Conservation (phyloP, 30 jellyfish, hydroid and myxozoan species). For the Euphysa ruthae region DNA sequence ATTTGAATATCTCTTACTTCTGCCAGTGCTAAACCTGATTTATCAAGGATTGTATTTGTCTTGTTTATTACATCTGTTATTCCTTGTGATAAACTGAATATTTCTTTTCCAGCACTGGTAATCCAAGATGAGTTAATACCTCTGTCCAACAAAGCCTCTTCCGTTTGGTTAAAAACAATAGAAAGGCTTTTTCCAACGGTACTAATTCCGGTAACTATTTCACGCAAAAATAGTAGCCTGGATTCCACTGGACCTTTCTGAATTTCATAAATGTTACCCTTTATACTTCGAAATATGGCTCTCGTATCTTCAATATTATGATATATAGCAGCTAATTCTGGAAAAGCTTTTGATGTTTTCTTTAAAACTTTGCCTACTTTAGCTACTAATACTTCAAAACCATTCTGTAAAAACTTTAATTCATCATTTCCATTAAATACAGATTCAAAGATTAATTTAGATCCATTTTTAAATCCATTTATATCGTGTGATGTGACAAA, state of each 20-base stretch:
- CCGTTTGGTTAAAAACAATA: slow-evolving; percentile 39
- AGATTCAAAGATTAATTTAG: slow-evolving; percentile 57
- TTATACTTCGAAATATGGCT: slow-evolving; percentile 5
- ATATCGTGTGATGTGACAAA: slow-evolving; percentile 43
- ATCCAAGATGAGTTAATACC: slow-evolving; percentile 57
- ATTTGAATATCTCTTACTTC: slow-evolving; percentile 28
- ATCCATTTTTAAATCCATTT: slow-evolving; percentile 42
- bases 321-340: slow-evolving; percentile 43
- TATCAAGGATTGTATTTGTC: slow-evolving; percentile 51
- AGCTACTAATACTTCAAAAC: slow-evolving; percentile 47
- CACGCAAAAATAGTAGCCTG: slow-evolving; percentile 41
- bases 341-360: slow-evolving; percentile 36
- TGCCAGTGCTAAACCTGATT: slow-evolving; percentile 45
- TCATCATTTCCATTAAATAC: slow-evolving; percentile 59
- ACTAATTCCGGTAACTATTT: slow-evolving; percentile 49
- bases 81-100: slow-evolving; percentile 18
- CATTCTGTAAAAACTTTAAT: slow-evolving; percentile 18
- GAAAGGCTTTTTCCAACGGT: slow-evolving; percentile 52
- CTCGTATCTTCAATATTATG: slow-evolving; percentile 36
- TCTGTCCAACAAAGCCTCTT: slow-evolving; percentile 33
- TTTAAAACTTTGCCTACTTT: slow-evolving; percentile 42
- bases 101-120: slow-evolving; percentile 25
- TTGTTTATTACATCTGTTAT: slow-evolving; percentile 29
- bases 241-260: slow-evolving; percentile 71
- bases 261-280: slow-evolving; percentile 12